These are phyloP conservation scores for Panorpa germanica DNA, from an alignment of 2,888 invertebrate species.

Conservation along the genomic window DNA sequence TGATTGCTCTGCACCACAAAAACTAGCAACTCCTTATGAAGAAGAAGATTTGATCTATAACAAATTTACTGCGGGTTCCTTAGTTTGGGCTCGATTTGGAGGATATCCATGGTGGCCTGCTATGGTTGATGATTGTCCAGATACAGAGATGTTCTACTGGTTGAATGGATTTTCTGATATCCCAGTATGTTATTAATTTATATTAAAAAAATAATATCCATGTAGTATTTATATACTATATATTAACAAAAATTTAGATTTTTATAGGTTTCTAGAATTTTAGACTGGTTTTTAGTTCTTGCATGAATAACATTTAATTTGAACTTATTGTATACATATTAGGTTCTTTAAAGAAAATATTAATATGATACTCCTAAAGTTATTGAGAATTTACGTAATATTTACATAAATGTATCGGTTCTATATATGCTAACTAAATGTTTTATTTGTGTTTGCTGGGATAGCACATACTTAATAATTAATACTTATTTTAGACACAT, in stretches of 20 bases:
- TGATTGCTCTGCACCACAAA: constrained; percentile 30
- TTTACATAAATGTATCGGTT: too few relatives aligned
- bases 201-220: too few relatives aligned
- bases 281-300: too few relatives aligned
- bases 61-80: constrained; percentile 38
- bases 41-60: constrained; percentile 35
- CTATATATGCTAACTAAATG: too few relatives aligned
- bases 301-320: too few relatives aligned
- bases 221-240: too few relatives aligned
- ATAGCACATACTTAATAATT: constrained; percentile 2
- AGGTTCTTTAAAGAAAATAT: background rate
- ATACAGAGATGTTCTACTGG: constrained; percentile 37
- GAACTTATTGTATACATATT: constrained; percentile 9
- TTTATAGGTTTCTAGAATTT: too few relatives aligned
- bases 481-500: constrained; percentile 24
- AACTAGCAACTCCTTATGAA: constrained; percentile 23
- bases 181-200: constrained; percentile 29
- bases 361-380: too few relatives aligned
- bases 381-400: too few relatives aligned
- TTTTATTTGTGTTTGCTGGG: too few relatives aligned
- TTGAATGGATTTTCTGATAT: constrained; percentile 31
- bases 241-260: too few relatives aligned
- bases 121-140: constrained; percentile 48
- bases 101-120: constrained; percentile 57
- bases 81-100: constrained; percentile 40